These are phyloP conservation scores for Choloepus hoffmanni DNA, from an alignment of 2,113 vertebrate genomes.

Conservation along the genomic window DNA sequence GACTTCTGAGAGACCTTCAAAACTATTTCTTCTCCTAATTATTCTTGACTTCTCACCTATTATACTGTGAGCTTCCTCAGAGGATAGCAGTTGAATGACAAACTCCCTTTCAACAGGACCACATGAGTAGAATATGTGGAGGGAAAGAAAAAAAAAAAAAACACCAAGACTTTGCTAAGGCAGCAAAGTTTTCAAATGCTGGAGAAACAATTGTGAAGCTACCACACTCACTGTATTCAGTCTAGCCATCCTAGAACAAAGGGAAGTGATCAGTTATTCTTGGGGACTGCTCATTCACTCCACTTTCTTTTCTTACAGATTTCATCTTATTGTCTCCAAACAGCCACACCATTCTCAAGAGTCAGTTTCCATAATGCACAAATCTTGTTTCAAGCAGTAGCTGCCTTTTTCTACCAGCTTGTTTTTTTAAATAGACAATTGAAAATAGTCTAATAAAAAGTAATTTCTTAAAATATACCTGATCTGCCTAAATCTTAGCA, in stretches of 20 bases:
- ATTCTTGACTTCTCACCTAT: constrained; percentile 61
- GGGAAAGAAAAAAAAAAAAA: neutral
- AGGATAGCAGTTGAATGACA: constrained; percentile 48
- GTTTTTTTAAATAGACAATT: neutral
- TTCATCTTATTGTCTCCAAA: constrained; percentile 31
- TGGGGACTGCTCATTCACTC: neutral
- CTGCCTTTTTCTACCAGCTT: constrained; percentile 36
- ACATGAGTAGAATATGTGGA: constrained; percentile 46
- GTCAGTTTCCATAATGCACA: neutral
- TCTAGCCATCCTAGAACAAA: constrained; percentile 26
- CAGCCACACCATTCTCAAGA: neutral
- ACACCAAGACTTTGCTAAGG: constrained; percentile 19
- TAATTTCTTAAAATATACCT: neutral
- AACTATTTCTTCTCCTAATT: constrained; percentile 60
- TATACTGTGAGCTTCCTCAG: constrained; percentile 59
- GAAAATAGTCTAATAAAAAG: neutral
- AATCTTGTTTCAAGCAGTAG: neutral
- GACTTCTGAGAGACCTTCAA: neutral
- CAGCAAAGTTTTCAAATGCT: constrained; percentile 49
- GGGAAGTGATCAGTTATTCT: constrained; percentile 45
- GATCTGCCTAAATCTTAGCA: neutral
- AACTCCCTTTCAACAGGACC: constrained; percentile 41
- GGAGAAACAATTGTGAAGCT: neutral
- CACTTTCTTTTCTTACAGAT: neutral
- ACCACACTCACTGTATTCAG: neutral